Base-by-base conservation (phyloP, 2,797 vertebrate genomes). In the Propithecus perrieri region DNA sequence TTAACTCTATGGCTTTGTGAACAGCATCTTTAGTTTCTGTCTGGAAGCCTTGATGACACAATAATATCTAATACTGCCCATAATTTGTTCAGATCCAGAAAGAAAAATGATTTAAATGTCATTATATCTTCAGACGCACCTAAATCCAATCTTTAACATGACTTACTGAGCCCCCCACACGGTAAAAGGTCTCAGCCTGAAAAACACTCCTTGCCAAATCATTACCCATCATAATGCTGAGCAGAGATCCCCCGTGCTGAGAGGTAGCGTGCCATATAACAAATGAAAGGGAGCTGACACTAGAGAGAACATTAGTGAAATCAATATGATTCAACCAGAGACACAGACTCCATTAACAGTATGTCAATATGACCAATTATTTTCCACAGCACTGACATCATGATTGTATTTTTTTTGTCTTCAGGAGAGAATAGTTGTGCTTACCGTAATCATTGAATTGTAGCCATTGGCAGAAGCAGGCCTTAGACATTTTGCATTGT, bases 291-390 rank as follows among this genome's bases (percentile, higher is more conserved):
- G 90, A 94, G 96, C 94, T 91, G 97, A 95, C 96, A 93, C 95
- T 87, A 20, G 86, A 83, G 95, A 94, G 93, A 97, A 78, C 98
- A 98, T 98, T 98, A 98, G 98, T 0, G 3, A 96, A 98, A 98
- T 98, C 98, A 97, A 98, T 99, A 98, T 43, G 84, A 35, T 88
- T 95, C 1, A 98, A 91, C 98, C 98, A 98, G 98, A 97, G 97
- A 97, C 96, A 85, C 75, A 97, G 97, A 72, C 93, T 98, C 98
- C 98, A 98, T 98, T 98, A 98, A 96, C 3, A 2, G 35, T 80
- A 76, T 95, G 95, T 93, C 97, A 97, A 43, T 96, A 81, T 55
- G 96, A 94, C 96, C 92, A 96, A 95, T 98, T 89, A 95, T 97
- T 98, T 98, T 98, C 95, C 95, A 71, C 7, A 90, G 84, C 95